Conservation (phyloP, 1,140 invertebrate genomes). For the Drosophila suzukii region DNA sequence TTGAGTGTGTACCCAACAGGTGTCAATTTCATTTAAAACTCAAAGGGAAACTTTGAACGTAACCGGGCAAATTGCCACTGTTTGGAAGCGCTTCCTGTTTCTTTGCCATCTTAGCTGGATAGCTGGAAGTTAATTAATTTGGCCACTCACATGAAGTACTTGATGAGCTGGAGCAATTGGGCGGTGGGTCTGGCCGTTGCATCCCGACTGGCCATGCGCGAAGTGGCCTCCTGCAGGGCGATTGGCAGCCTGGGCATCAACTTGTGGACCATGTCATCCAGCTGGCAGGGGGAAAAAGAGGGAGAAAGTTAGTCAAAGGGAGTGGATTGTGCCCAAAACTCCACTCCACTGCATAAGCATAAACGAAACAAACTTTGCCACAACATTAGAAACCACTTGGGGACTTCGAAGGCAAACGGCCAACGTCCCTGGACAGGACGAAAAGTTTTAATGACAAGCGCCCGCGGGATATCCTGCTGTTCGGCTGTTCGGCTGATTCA, state of each 20-base stretch:
- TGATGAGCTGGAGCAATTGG: constrained; percentile 93
- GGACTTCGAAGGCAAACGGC: constrained; percentile 24
- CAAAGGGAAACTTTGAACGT: constrained; percentile 63
- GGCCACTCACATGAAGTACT: constrained; percentile 92
- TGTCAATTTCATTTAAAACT: constrained; percentile 79
- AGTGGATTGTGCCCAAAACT: constrained; percentile 6
- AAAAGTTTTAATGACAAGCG: constrained; percentile 78
- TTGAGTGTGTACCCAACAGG: constrained; percentile 60
- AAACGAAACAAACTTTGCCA: constrained; percentile 66
- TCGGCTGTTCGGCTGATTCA: constrained; percentile 1
- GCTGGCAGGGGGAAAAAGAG: constrained; percentile 85
- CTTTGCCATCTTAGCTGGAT: constrained; percentile 44
- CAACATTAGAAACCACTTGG: constrained; percentile 68
- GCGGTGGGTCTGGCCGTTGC: constrained; percentile 92
- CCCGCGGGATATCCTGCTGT: constrained; percentile 18
- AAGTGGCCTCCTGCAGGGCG: constrained; percentile 94
- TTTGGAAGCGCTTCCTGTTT: constrained; percentile 38
- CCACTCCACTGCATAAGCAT: constrained; percentile 11
- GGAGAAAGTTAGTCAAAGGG: not conserved
- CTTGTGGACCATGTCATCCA: constrained; percentile 92
- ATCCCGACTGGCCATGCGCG: constrained; percentile 92
- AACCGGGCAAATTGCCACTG: constrained; percentile 61
- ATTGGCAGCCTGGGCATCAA: constrained; percentile 92
- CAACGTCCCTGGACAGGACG: constrained; percentile 26
- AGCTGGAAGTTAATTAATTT: constrained; percentile 76